Conservation (phyloP, 2,113 vertebrate genomes). For the Microtus ochrogaster region DNA sequence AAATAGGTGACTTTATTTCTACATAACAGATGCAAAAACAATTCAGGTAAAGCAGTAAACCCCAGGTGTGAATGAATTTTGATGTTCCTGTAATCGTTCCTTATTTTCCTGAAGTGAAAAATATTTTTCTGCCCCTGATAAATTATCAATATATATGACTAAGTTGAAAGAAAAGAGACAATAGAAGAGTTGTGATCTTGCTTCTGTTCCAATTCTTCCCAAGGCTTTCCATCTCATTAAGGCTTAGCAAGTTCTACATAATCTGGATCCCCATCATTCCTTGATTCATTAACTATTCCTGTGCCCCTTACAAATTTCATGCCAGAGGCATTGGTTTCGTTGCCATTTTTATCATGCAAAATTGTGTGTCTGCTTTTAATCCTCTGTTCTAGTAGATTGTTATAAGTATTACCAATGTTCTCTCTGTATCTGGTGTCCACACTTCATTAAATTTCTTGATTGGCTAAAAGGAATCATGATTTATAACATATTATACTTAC, state of each 20-base stretch:
- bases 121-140: not conserved
- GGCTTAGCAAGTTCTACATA: not conserved
- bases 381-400: not conserved
- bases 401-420: not conserved
- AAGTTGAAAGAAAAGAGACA: not conserved
- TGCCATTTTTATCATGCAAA: not conserved
- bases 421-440: not conserved
- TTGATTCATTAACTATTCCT: not conserved
- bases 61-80: too few relatives aligned
- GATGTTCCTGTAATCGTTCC: not conserved
- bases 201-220: not conserved
- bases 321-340: not conserved
- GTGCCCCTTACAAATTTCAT: not conserved
- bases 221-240: not conserved
- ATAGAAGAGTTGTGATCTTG: not conserved
- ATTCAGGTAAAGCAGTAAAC: too few relatives aligned
- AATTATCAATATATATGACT: not conserved
- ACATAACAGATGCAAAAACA: too few relatives aligned
- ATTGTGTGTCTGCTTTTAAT: not conserved
- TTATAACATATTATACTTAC: not conserved
- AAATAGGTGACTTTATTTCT: too few relatives aligned
- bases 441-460: conserved; percentile 8
- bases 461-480: not conserved
- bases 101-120: not conserved
- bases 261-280: not conserved